Evolutionary conservation across 2,888 invertebrate species (phyloP).

Genomic region (Mythimna ferrago): DNA sequence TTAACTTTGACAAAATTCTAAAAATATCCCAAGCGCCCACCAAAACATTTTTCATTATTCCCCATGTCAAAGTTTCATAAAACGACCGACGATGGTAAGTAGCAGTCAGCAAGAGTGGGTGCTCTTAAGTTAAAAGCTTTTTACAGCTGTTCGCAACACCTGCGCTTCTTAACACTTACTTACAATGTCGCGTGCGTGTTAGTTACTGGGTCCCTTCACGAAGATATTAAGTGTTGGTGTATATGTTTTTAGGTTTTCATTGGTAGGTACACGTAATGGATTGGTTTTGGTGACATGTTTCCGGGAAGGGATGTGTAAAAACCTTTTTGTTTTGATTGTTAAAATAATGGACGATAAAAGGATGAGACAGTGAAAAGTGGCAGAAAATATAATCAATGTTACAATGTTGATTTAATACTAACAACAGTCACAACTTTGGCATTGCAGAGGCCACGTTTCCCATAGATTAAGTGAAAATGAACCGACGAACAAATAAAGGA

Average conservation of each 20-base stretch:
- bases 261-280: not conserved
- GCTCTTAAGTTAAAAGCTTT: conserved; percentile 68
- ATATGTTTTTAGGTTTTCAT: conserved; percentile 10
- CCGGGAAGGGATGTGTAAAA: not conserved
- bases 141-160: conserved; percentile 60
- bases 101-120: conserved; percentile 52
- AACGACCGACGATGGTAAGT: conserved; percentile 54
- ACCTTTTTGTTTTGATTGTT: not conserved
- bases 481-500: too few species aligned
- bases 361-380: too few species aligned
- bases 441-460: too few species aligned
- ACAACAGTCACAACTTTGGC: too few species aligned
- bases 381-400: too few species aligned
- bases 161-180: conserved; percentile 61
- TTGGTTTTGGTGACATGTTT: conserved; percentile 14
- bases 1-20: conserved; percentile 22
- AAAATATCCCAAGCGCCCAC: conserved; percentile 32
- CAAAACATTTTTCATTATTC: conserved; percentile 59
- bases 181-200: conserved; percentile 55
- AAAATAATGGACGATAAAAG: not conserved
- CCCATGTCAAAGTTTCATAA: conserved; percentile 64
- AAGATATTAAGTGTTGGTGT: conserved; percentile 21
- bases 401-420: too few species aligned
- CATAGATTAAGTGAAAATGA: too few species aligned
- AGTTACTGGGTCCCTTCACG: conserved; percentile 26